Evolutionary conservation across 2,113 vertebrate species (phyloP).

Genomic region (human (Homo sapiens)): DNA sequence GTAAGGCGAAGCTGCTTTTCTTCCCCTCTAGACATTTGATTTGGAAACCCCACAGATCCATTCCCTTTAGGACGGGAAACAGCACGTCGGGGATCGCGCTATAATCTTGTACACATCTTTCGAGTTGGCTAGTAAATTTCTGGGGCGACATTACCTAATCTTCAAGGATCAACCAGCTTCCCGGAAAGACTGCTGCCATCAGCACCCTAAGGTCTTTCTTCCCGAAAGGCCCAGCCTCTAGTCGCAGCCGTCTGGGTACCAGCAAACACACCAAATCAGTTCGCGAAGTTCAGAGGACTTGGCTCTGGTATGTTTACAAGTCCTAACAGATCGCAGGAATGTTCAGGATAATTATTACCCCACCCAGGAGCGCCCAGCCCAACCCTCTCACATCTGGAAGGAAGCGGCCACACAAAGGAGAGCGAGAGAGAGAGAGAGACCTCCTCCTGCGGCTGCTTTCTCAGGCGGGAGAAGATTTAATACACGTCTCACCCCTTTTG

Average conservation of each 20-base stretch:
- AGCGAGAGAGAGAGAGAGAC: not conserved
- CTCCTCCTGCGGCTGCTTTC: slow-evolving; percentile 18
- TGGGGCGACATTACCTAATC: not conserved
- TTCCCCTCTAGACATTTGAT: not conserved
- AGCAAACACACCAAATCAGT: not conserved
- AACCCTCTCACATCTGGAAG: slow-evolving; percentile 71
- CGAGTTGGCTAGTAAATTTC: not conserved
- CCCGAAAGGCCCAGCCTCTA: not conserved
- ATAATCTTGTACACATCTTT: not conserved
- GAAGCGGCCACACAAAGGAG: slow-evolving; percentile 72
- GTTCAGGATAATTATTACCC: slow-evolving; percentile 66
- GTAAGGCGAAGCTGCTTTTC: not conserved
- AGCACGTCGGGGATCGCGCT: not conserved
- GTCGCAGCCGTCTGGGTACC: not conserved
- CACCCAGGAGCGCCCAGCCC: slow-evolving; percentile 72
- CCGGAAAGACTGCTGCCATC: not conserved
- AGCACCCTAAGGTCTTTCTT: not conserved
- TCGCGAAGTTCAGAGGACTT: slow-evolving; percentile 55
- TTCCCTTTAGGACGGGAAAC: not conserved
- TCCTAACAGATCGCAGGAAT: slow-evolving; percentile 74
- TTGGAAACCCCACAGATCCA: not conserved
- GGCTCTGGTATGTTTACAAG: slow-evolving; percentile 69
- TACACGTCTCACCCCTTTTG: not conserved
- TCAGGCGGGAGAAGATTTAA: not conserved
- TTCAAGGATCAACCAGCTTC: not conserved